Evolutionary conservation across 2,797 vertebrate species (phyloP).

Genomic region (Acanthis flammea): DNA sequence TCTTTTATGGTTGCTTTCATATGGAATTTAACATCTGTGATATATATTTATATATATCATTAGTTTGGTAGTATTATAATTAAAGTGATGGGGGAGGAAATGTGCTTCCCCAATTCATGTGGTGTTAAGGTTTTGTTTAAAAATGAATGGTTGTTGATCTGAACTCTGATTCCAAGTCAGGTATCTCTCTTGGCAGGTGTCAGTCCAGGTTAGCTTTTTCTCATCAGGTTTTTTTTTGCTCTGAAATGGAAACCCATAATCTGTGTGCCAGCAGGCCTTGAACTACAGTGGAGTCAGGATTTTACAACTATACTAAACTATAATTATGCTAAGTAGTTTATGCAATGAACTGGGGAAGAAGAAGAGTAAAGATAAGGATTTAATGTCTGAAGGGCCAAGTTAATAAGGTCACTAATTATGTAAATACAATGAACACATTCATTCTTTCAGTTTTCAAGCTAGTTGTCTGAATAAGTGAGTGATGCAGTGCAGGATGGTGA

Average conservation of each 20-base stretch:
- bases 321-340: constrained; percentile 23
- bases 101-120: neutral
- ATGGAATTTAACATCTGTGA: neutral
- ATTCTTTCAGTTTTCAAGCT: neutral
- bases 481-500: neutral
- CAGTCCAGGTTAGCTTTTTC: constrained; percentile 14
- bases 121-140: neutral
- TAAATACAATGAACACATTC: neutral
- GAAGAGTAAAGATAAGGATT: neutral
- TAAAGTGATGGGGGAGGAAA: neutral
- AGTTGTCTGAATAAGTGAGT: neutral
- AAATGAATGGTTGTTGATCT: neutral
- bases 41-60: neutral
- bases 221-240: neutral
- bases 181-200: neutral
- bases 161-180: neutral
- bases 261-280: neutral
- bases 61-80: neutral
- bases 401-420: constrained; percentile 14
- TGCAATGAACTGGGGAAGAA: constrained; percentile 13
- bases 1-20: neutral
- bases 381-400: neutral
- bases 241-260: neutral
- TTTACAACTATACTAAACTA: neutral
- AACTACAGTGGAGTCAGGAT: neutral